Percentiles rank a stretch among this genome's conserved stretches.
Conservation (phyloP, 2,797 vertebrate species). For the Pangasius macronema region DNA sequence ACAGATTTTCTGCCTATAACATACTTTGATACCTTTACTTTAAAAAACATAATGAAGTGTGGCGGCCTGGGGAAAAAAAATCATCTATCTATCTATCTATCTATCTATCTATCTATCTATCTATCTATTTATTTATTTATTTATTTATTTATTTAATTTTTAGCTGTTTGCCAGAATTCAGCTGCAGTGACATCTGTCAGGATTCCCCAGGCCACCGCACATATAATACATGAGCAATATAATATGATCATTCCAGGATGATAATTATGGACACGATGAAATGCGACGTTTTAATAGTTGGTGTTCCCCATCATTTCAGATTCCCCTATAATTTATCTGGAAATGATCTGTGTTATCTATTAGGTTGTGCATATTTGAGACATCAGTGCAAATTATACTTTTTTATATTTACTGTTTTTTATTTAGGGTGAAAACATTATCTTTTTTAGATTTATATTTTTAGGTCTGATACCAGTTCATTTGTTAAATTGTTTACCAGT, state of each 20-base stretch:
- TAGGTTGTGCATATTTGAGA: slow-evolving; percentile 5
- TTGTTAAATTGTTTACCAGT: no score
- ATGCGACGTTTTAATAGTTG: slow-evolving; percentile 48
- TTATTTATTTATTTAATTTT: background rate
- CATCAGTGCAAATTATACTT: background rate
- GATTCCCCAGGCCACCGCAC: background rate
- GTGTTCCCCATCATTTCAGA: slow-evolving; percentile 44
- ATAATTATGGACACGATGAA: background rate
- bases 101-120: no score
- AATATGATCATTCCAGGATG: background rate
- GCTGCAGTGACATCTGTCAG: background rate
- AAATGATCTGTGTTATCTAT: slow-evolving; percentile 34
- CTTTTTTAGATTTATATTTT: background rate
- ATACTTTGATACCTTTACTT: background rate
- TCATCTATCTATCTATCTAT: no score
- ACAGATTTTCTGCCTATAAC: background rate
- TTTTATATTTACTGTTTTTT: background rate
- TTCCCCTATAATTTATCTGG: slow-evolving; percentile 38
- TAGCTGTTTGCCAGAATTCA: background rate
- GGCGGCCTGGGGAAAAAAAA: background rate
- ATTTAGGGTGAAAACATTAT: background rate
- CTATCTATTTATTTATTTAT: no score
- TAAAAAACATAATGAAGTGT: background rate
- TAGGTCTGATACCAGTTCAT: no score
- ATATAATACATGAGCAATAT: background rate